Percentiles rank a stretch among this genome's conserved stretches.
phyloP scores from a whole-genome alignment of 2,888 invertebrate species.

The Schrankia costaestrigalis region DNA sequence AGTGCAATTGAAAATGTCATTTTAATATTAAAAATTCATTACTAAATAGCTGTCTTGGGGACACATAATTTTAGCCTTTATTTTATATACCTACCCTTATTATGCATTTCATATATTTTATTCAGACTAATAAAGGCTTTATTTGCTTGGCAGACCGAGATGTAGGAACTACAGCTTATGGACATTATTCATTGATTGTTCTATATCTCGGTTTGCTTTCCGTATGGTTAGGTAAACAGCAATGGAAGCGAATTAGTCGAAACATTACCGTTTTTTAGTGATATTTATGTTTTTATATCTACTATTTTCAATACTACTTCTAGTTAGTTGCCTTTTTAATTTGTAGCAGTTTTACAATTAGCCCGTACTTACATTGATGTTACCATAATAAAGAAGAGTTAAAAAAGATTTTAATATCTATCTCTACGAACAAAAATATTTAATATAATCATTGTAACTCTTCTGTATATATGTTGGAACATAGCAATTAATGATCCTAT shows the following conservation, averaged over 20 bases:
- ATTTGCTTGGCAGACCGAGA: slow-evolving; percentile 24
- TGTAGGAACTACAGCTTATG: no score
- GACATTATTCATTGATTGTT: no score
- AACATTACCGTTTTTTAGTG: slow-evolving; percentile 29
- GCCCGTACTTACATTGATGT: slow-evolving; percentile 23
- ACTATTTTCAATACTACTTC: slow-evolving; percentile 48
- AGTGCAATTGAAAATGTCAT: slow-evolving; percentile 62
- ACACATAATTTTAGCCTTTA: slow-evolving; percentile 16
- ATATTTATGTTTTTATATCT: slow-evolving; percentile 37
- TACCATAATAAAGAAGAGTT: slow-evolving; percentile 27
- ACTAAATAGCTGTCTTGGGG: slow-evolving; percentile 37
- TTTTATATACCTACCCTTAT: slow-evolving; percentile 13
- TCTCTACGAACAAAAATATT: no score
- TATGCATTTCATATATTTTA: slow-evolving; percentile 19
- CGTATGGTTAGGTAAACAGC: slow-evolving; percentile 36
- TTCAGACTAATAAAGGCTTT: slow-evolving; percentile 22
- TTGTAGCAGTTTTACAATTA: slow-evolving; percentile 45
- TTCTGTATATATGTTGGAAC: no score
- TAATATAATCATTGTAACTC: no score
- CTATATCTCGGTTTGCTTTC: slow-evolving; percentile 12
- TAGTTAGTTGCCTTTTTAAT: slow-evolving; percentile 43
- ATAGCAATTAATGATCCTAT: no score
- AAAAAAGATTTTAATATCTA: slow-evolving; percentile 2
- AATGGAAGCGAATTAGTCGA: slow-evolving; percentile 58
- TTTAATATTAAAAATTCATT: slow-evolving; percentile 24